These are phyloP conservation scores for Pipa parva DNA, from an alignment of 2,113 vertebrate species.

Conservation along the genomic window DNA sequence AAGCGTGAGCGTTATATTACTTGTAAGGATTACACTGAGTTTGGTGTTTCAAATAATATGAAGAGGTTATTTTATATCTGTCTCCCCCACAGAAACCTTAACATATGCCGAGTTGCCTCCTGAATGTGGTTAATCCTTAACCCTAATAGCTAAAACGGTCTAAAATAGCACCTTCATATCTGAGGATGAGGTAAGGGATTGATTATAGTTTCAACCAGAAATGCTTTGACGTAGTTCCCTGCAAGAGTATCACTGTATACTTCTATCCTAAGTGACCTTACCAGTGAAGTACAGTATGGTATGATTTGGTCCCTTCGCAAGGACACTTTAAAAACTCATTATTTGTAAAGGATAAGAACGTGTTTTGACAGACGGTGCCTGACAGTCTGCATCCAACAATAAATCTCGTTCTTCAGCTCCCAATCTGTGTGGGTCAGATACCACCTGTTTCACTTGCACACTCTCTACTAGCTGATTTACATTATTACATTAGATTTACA, in stretches of 20 bases:
- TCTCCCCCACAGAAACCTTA: constrained; percentile 16
- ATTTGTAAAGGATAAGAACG: constrained; percentile 24
- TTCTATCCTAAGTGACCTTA: constrained; percentile 21
- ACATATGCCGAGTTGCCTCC: constrained; percentile 2
- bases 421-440: constrained; percentile 43
- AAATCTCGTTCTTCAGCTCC: constrained; percentile 42
- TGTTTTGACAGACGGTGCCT: constrained; percentile 37
- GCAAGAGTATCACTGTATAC: not conserved
- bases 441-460: constrained; percentile 51
- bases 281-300: constrained; percentile 20
- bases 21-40: constrained; percentile 11
- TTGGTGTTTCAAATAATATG: constrained; percentile 31
- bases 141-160: constrained; percentile 33
- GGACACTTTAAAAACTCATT: constrained; percentile 14
- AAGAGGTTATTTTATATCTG: constrained; percentile 27
- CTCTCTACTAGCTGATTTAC: constrained; percentile 46
- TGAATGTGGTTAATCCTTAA: constrained; percentile 33
- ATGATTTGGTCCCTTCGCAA: constrained; percentile 16
- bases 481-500: constrained; percentile 37
- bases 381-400: constrained; percentile 40
- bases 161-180: constrained; percentile 28
- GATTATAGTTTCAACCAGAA: constrained; percentile 18
- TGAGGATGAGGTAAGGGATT: constrained; percentile 30
- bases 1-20: constrained; percentile 39
- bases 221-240: constrained; percentile 8